These are phyloP conservation scores for Drosophila pachea DNA, from an alignment of 1,140 invertebrate species.

Conservation along the genomic window DNA sequence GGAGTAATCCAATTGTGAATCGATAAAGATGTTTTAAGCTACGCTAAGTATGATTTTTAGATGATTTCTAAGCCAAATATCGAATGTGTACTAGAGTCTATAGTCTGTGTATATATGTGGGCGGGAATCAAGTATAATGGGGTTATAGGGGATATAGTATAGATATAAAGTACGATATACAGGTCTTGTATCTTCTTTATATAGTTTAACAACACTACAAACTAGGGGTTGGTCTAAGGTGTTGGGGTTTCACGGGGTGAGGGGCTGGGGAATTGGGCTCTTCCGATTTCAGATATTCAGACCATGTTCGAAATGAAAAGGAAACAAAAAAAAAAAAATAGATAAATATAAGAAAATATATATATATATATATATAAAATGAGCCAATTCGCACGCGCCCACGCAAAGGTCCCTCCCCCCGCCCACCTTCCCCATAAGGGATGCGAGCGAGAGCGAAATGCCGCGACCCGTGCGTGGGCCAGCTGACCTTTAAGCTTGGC, in stretches of 20 bases:
- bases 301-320: constrained; percentile 25
- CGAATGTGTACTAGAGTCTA: constrained; percentile 15
- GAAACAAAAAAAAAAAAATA: constrained; percentile 17
- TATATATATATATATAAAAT: no score
- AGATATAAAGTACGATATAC: constrained; percentile 39
- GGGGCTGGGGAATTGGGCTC: background rate
- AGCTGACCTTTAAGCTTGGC: constrained; percentile 22
- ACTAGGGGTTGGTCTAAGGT: constrained; percentile 42
- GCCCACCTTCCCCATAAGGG: no score
- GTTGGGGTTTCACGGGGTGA: constrained; percentile 4
- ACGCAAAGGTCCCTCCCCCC: no score
- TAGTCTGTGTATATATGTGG: constrained; percentile 7
- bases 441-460: background rate
- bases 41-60: constrained; percentile 13
- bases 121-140: constrained; percentile 4
- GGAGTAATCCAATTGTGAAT: constrained; percentile 7
- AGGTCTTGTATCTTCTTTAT: constrained; percentile 22
- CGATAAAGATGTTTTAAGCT: constrained; percentile 8
- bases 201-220: constrained; percentile 49
- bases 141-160: background rate
- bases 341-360: constrained; percentile 3
- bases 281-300: background rate
- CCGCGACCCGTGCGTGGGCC: constrained; percentile 9
- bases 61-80: constrained; percentile 8
- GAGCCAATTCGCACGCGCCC: background rate